Conservation (phyloP, 2,797 vertebrate species). For the Thaleichthys pacificus region DNA sequence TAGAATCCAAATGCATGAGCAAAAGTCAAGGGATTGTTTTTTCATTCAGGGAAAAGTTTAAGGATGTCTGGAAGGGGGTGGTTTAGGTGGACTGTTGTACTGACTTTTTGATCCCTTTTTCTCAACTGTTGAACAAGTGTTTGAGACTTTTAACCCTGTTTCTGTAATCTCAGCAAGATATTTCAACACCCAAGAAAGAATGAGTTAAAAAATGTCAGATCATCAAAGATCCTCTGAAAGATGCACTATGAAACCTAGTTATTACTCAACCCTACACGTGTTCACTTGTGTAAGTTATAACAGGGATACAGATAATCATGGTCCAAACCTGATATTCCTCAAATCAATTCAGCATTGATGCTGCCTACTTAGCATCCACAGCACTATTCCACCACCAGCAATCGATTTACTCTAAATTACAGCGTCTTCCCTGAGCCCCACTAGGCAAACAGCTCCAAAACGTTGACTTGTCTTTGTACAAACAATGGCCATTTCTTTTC, state of each 20-base stretch:
- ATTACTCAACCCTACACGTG: too few relatives aligned
- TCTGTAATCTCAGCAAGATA: conserved; percentile 67
- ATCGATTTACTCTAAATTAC: conserved; percentile 18
- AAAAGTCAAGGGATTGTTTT: neutral
- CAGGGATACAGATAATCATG: neutral
- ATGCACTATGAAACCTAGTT: neutral
- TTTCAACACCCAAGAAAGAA: conserved; percentile 51
- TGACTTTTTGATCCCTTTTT: neutral
- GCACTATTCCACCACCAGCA: conserved; percentile 21
- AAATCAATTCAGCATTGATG: neutral
- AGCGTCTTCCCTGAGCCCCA: conserved; percentile 18
- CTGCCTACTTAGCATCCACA: neutral
- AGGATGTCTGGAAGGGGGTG: too few relatives aligned
- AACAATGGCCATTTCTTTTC: conserved; percentile 25
- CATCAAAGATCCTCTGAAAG: conserved; percentile 18
- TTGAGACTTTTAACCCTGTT: conserved; percentile 48
- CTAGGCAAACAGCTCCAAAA: conserved; percentile 36
- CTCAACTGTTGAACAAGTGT: conserved; percentile 14
- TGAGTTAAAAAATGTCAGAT: conserved; percentile 37
- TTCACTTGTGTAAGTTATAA: neutral
- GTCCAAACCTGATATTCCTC: neutral
- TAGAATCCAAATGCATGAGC: conserved; percentile 29
- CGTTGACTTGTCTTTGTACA: conserved; percentile 29
- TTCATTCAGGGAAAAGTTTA: conserved; percentile 13
- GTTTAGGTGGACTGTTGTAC: too few relatives aligned